Base-by-base conservation (phyloP, 1,140 invertebrate species). In the Drosophila sproati region DNA sequence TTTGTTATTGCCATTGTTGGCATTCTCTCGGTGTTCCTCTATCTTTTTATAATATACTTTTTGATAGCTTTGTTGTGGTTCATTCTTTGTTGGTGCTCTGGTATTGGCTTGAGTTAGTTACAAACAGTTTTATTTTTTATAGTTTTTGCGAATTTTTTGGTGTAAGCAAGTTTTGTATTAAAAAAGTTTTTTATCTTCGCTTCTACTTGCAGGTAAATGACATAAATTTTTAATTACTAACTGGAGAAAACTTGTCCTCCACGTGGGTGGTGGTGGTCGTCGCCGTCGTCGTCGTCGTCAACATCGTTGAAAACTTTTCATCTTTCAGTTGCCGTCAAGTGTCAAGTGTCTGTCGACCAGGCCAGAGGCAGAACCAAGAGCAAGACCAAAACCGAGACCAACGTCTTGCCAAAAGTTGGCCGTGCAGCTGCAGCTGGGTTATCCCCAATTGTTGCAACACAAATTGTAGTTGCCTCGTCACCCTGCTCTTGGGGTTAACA, bases 211-310 rank as follows among this genome's bases (percentile, higher is more conserved):
- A 87, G 82, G 82, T 87, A 87, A 87, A 87, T 87, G 83, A 87
- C 80, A 83, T 87, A 87, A 82, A 87, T 87, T 87, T 87, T 87
- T 87, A 87, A 88, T 87, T 87, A 87, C 83, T 71, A 71, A 78
- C 76, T 73, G 69, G 48, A n/a, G 52, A 82, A 79, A 85, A 86
- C 74, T 86, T 82, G 80, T 80, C 59, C 63, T 35, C 57, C 39
- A 43, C 35, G 57, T 12, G 45, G 34, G 57, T 12, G 45, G 29
- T 64, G 39, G 45, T 60, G 37, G 47, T 37, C 28, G 28, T 43
- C 39, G 3, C 41, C 41, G 41, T 45, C 60, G 54, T 70, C 61
- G 48, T 51, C 54, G 45, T 50, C 34, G 34, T 60, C 45, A 47
- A 52, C 67, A 51, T 35, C 72, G 68, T 78, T 70, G 56, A 77